A percentile compares a stretch with the other conserved stretches of the same genome.
These are phyloP conservation scores for Chondrilla cf. caribensis DNA, from an alignment of 37 sponge, comb jelly and placozoan species.

Conservation along the genomic window DNA sequence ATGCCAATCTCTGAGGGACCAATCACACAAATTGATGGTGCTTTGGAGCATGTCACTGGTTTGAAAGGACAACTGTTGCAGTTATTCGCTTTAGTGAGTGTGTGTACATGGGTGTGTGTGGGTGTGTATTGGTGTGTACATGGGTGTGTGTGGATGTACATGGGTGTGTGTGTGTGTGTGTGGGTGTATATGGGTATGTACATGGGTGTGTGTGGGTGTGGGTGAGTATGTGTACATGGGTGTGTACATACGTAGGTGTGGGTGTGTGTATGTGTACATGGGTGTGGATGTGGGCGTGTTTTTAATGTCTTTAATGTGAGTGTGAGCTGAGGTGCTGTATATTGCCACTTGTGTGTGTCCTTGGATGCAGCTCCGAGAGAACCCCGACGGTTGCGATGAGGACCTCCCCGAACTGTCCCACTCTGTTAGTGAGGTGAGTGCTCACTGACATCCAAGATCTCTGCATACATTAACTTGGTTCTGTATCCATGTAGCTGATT, in stretches of 20 bases:
- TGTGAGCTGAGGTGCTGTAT: no score
- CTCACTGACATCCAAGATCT: background rate
- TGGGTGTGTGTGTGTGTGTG: no score
- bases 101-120: background rate
- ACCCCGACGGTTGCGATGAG: slow-evolving; percentile 25
- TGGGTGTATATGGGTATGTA: no score
- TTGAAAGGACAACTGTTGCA: slow-evolving; percentile 58
- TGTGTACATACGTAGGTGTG: no score
- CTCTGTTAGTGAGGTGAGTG: background rate
- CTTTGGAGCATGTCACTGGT: slow-evolving; percentile 32
- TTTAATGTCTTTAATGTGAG: no score
- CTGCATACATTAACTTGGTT: background rate
- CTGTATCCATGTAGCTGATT: background rate
- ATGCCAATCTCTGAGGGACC: background rate
- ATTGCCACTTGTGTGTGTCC: no score
- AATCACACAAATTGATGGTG: background rate
- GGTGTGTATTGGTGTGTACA: background rate
- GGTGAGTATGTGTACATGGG: no score
- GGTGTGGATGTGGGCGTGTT: no score
- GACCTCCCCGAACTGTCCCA: background rate
- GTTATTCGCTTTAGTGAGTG: slow-evolving; percentile 45
- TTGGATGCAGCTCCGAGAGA: slow-evolving; percentile 29
- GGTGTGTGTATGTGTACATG: no score
- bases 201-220: no score
- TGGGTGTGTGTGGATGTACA: no score